Conservation (phyloP, 2,797 vertebrate species). For the Lates japonicus region DNA sequence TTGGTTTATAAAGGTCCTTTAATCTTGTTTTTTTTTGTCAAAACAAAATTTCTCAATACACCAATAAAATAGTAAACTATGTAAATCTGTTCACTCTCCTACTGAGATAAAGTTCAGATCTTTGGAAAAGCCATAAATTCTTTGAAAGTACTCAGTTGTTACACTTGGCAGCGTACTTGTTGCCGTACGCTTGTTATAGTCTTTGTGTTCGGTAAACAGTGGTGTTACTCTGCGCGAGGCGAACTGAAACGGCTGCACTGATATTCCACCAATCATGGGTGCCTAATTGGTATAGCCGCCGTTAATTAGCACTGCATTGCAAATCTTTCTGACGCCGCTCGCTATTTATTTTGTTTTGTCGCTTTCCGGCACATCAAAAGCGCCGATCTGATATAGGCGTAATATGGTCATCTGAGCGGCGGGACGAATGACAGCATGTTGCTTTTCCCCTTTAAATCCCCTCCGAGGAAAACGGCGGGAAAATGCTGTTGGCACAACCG, state of each 20-base stretch:
- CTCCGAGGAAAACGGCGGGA: conserved; percentile 53
- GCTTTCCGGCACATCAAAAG: conserved; percentile 77
- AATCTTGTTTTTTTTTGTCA: not conserved
- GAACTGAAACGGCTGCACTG: too few relatives aligned
- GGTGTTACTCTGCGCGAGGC: conserved; percentile 76
- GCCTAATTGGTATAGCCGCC: conserved; percentile 84
- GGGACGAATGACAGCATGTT: conserved; percentile 79
- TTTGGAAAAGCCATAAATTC: conserved; percentile 51
- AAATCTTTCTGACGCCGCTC: conserved; percentile 76
- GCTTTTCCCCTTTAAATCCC: conserved; percentile 74
- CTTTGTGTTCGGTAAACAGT: conserved; percentile 83
- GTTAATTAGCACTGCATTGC: conserved; percentile 82
- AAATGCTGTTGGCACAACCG: conserved; percentile 76
- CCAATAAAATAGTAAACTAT: not conserved
- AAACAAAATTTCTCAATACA: not conserved
- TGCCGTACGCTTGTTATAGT: conserved; percentile 71
- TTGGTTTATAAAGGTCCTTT: not conserved
- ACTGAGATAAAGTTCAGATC: conserved; percentile 12
- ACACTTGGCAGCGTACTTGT: conserved; percentile 58
- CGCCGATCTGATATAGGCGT: conserved; percentile 73
- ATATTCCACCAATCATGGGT: conserved; percentile 79
- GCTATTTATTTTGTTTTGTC: conserved; percentile 77
- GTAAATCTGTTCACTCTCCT: not conserved
- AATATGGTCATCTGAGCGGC: conserved; percentile 72
- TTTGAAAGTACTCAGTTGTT: conserved; percentile 47